A percentile compares a stretch with the other conserved stretches of the same genome.
Evolutionary conservation across 2,797 vertebrate species (phyloP).

Genomic region (Darevskia mixta): DNA sequence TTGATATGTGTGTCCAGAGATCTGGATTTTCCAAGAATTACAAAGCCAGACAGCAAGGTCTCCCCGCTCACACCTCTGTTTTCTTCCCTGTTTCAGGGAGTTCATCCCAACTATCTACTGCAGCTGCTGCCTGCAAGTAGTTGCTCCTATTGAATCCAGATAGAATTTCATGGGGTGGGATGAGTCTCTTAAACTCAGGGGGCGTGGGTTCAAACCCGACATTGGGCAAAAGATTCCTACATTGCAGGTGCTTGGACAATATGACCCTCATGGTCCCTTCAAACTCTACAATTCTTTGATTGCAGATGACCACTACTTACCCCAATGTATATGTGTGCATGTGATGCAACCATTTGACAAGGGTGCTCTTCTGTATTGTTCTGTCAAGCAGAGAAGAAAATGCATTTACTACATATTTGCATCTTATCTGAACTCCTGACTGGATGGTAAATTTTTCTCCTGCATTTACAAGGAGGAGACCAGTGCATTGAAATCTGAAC

Average conservation of each 20-base stretch:
- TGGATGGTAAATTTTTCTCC: neutral
- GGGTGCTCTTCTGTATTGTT: neutral
- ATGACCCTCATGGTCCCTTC: too few relatives aligned
- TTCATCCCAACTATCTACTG: neutral
- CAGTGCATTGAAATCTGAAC: too few relatives aligned
- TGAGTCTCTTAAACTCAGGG: too few relatives aligned
- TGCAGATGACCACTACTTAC: neutral
- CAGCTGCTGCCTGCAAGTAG: neutral
- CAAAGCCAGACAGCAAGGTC: neutral
- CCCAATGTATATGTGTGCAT: too few relatives aligned
- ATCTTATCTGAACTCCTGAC: neutral
- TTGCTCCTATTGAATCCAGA: neutral
- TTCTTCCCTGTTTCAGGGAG: neutral
- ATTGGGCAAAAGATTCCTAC: too few relatives aligned
- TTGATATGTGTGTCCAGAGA: neutral
- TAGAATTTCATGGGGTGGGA: too few relatives aligned
- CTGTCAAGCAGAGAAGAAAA: neutral
- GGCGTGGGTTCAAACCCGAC: too few relatives aligned
- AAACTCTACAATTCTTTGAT: neutral
- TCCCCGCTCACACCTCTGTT: neutral
- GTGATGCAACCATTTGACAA: neutral
- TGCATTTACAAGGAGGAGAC: neutral
- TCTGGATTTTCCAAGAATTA: neutral
- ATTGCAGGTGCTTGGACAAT: too few relatives aligned
- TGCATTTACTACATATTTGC: neutral